Evolutionary conservation across 2,113 vertebrate genomes (phyloP).

Genomic region (Cyanoderma ruficeps): DNA sequence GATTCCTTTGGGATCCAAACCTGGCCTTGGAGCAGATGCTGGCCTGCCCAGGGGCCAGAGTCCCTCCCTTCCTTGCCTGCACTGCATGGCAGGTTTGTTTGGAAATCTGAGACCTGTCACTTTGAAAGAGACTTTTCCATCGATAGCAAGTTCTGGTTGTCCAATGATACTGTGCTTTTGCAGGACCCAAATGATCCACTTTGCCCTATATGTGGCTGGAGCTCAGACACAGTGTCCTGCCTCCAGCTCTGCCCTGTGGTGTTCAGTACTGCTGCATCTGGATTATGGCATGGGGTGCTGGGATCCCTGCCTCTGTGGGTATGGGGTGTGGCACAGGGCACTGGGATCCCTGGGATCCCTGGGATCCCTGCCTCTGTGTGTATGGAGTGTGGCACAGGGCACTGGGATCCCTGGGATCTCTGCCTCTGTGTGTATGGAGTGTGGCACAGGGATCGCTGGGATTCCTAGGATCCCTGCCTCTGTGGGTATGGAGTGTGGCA

Average conservation of each 20-base stretch:
- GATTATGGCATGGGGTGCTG: neutral
- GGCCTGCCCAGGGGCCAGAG: neutral
- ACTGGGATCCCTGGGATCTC: neutral
- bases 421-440: neutral
- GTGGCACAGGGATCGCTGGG: neutral
- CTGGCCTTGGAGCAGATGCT: neutral
- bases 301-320: neutral
- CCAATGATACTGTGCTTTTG: neutral
- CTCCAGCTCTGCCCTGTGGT: neutral
- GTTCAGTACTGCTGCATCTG: neutral
- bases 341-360: neutral
- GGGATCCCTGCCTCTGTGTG: too few species aligned
- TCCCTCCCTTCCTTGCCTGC: accelerated
- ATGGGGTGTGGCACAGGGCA: neutral
- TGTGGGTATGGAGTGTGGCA: too few species aligned
- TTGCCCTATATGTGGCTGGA: neutral
- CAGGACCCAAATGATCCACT: neutral
- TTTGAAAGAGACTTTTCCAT: neutral
- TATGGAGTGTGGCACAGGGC: too few species aligned
- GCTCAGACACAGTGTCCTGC: accelerated
- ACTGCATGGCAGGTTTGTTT: too few species aligned
- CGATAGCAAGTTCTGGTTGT: neutral
- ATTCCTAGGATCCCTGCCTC: neutral
- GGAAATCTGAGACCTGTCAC: neutral
- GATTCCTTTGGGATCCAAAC: neutral